These are phyloP conservation scores for Hyperoplus immaculatus DNA, from an alignment of 2,797 vertebrate genomes.

Conservation along the genomic window DNA sequence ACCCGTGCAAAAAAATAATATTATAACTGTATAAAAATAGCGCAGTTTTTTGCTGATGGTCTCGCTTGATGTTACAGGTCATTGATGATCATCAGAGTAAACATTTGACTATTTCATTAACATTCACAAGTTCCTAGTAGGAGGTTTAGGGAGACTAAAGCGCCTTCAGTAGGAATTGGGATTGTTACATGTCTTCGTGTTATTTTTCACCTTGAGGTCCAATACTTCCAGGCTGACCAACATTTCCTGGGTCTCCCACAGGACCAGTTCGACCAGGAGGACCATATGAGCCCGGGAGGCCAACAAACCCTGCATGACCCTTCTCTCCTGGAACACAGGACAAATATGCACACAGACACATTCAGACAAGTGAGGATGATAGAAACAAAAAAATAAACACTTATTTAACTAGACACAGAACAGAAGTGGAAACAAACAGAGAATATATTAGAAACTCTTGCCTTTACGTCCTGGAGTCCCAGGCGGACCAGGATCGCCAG, in stretches of 20 bases:
- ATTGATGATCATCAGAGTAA: no score
- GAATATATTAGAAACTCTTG: conserved; percentile 13
- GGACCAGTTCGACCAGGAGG: conserved; percentile 55
- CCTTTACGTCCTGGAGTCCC: conserved; percentile 73
- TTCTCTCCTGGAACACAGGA: conserved; percentile 59
- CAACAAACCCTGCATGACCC: conserved; percentile 53
- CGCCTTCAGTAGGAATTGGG: neutral
- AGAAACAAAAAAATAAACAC: neutral
- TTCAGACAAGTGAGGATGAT: neutral
- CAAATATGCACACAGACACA: neutral
- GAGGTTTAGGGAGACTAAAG: no score
- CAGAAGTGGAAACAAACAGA: neutral
- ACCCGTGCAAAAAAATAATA: no score
- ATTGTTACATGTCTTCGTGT: neutral
- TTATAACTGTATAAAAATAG: no score
- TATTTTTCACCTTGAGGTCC: conserved; percentile 70
- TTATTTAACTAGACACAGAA: neutral
- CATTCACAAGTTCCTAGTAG: no score
- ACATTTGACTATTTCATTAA: no score
- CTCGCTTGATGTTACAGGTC: no score
- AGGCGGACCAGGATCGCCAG: conserved; percentile 56
- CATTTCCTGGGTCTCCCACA: conserved; percentile 67
- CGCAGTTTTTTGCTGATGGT: no score
- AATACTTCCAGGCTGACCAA: conserved; percentile 62
- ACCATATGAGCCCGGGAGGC: conserved; percentile 52